phyloP scores from a whole-genome alignment of 2,113 vertebrate genomes.

The Tragelaphus buxtoni region DNA sequence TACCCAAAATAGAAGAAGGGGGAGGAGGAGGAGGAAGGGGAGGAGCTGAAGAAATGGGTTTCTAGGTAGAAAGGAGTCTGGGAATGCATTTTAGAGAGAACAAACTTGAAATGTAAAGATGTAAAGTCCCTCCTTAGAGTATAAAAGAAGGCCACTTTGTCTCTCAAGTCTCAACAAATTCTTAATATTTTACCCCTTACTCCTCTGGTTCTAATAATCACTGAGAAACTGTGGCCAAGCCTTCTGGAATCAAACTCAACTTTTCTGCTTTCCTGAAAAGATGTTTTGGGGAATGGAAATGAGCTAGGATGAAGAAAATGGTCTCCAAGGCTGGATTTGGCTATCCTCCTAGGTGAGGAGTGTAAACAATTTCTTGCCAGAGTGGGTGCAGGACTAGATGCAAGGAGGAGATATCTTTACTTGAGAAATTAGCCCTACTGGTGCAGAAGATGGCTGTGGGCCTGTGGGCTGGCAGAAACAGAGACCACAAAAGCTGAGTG shows the following conservation, averaged over 20 bases:
- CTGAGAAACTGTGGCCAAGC: background rate
- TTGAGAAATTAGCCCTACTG: background rate
- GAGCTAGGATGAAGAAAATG: background rate
- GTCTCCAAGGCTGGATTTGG: background rate
- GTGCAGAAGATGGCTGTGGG: background rate
- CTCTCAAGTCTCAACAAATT: background rate
- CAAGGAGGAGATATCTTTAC: background rate
- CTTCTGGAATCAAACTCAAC: background rate
- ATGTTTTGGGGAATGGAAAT: background rate
- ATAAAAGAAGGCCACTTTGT: background rate
- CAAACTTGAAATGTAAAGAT: background rate
- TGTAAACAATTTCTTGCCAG: background rate
- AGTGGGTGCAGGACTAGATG: background rate
- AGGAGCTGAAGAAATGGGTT: background rate
- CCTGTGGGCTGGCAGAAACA: background rate
- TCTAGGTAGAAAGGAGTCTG: background rate
- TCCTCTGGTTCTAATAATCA: background rate
- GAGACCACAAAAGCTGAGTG: background rate
- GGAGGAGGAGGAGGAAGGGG: background rate
- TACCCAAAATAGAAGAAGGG: background rate
- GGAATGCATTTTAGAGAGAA: background rate
- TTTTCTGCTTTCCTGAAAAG: background rate
- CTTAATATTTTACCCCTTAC: background rate
- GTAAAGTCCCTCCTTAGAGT: background rate
- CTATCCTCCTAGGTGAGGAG: background rate